Evolutionary conservation across 2,797 vertebrate genomes (phyloP), one percentile per base, ranked within the genome.

Genomic region (Eremophila alpestris): DNA sequence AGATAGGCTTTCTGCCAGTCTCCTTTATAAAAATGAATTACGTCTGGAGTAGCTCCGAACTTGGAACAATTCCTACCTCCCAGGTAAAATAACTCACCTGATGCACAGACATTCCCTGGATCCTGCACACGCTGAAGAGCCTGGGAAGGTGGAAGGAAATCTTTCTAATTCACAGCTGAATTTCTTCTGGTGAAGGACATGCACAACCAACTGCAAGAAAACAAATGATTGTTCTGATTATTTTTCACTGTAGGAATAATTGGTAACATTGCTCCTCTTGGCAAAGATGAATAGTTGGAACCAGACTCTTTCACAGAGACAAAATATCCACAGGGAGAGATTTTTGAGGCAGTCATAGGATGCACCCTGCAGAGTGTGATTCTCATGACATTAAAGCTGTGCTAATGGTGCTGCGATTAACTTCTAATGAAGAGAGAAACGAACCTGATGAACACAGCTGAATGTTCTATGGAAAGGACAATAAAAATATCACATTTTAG

Each of bases 251-350:
- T 74, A 84, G 88, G 71, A 97, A 90, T 95, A 95, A 96, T 97
- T 96, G 93, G 88, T 94, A 96, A 94, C 95, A 96, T 97, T 96
- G 90, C 95, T 96, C 93, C 83, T 81, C 84, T 95, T 96, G 94
- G 96, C 94, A 83, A 85, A 91, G 89, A 93, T 95, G 89, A 96
- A 97, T 95, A 94, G 93, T 93, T 97, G 94, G 94, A 97, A 96
- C 89, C 81, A 83, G 73, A 88, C 69, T 71, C 11, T 81, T 95
- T 93, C 78, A 87, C 83, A 83, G 82, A 96, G 95, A 95, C 93
- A 89, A 95, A 95, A 95, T 89, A 95, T 95, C 95, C 94, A 96
- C 92, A 92, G 94, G 95, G 95, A 96, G 86, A 60, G 93, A 90
- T 93, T 93, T 95, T 5, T 92, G 93, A 95, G 84, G 81, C 93